phyloP scores from a whole-genome alignment of 2,797 vertebrate genomes.

The Gymnopithys bicolor region DNA sequence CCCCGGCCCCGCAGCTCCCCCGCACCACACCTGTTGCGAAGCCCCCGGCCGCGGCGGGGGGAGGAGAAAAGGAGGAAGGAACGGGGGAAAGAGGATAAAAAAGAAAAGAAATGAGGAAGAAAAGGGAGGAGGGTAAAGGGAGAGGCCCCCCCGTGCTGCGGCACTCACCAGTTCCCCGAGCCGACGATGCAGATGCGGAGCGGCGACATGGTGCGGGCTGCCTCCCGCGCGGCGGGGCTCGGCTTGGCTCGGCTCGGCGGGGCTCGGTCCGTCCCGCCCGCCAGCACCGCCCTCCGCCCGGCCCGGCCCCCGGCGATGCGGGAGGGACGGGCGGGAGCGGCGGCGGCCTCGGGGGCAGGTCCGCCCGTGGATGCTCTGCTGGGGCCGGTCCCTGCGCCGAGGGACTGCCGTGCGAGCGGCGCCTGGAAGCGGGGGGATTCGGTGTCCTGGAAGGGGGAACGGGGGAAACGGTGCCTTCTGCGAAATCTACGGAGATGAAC shows the following conservation, averaged over 20 bases:
- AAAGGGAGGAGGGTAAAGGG: background rate
- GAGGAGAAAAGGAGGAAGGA: background rate
- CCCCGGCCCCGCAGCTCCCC: background rate
- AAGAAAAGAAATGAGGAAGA: background rate
- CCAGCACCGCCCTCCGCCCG: constrained; percentile 10
- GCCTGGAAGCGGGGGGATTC: background rate
- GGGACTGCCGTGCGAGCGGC: too few species aligned
- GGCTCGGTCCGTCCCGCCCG: background rate
- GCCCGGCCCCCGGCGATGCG: constrained; percentile 6
- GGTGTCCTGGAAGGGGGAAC: background rate
- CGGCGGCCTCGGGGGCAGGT: too few species aligned
- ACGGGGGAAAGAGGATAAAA: background rate
- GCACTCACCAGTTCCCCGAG: constrained; percentile 70
- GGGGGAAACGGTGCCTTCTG: background rate
- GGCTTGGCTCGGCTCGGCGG: too few species aligned
- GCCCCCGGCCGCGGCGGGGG: background rate
- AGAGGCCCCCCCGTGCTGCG: background rate
- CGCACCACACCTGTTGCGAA: background rate
- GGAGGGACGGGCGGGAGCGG: background rate
- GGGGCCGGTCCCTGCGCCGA: background rate
- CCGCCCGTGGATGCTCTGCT: background rate
- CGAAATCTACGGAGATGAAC: background rate
- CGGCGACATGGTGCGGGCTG: constrained; percentile 43
- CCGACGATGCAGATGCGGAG: constrained; percentile 82
- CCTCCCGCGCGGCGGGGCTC: background rate